Evolutionary conservation across 2,888 invertebrate genomes (phyloP).

Genomic region (Ecdyonurus torrentis): DNA sequence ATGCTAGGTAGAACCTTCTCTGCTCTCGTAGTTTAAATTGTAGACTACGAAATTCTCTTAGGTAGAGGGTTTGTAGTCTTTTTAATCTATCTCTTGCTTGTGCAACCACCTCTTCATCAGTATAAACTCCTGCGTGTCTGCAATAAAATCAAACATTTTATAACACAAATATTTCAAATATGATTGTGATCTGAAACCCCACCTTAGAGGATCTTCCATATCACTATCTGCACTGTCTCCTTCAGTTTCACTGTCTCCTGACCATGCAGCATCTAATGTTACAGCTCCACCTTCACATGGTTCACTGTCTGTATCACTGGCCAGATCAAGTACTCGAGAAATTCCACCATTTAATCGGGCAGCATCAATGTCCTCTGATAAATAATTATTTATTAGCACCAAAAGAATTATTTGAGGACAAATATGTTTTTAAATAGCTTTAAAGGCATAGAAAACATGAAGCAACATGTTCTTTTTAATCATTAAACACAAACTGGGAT

Average conservation of each 20-base stretch:
- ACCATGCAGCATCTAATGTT: conserved; percentile 37
- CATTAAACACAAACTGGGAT: too few species aligned
- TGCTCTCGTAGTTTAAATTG: conserved; percentile 53
- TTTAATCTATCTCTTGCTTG: conserved; percentile 59
- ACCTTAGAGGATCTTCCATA: conserved; percentile 59
- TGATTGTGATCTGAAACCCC: not conserved
- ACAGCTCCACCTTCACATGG: conserved; percentile 40
- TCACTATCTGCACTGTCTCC: conserved; percentile 62
- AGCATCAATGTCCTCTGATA: conserved; percentile 36
- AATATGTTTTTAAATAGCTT: too few species aligned
- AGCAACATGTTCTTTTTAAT: too few species aligned
- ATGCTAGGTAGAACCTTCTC: conserved; percentile 51
- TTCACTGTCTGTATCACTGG: conserved; percentile 58
- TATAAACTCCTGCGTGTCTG: conserved; percentile 77
- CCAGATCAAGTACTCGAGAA: conserved; percentile 45
- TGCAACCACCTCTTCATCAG: conserved; percentile 70
- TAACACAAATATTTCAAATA: not conserved
- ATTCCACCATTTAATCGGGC: conserved; percentile 33
- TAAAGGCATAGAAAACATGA: too few species aligned
- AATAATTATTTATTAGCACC: not conserved
- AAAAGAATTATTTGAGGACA: not conserved
- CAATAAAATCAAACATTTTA: conserved; percentile 17
- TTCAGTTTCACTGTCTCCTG: conserved; percentile 50
- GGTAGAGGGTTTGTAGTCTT: conserved; percentile 61
- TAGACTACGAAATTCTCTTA: conserved; percentile 63